Conservation (phyloP, 2,888 invertebrate genomes). For the Rhagium mordax region DNA sequence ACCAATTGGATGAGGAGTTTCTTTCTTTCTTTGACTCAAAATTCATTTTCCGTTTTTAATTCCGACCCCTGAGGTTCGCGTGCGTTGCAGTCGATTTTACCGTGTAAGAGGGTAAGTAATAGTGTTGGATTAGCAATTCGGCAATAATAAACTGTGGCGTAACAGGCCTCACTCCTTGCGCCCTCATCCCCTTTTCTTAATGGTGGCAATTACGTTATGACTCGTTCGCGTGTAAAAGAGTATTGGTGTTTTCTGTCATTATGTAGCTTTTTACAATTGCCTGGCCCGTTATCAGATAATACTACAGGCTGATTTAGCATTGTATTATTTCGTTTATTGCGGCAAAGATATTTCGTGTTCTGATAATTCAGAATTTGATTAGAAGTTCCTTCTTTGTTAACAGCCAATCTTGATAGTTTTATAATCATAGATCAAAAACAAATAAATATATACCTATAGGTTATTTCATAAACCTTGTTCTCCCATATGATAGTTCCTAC, state of each 20-base stretch:
- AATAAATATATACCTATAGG: too few relatives aligned
- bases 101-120: conserved; percentile 55
- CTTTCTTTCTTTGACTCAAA: too few relatives aligned
- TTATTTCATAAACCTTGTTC: too few relatives aligned
- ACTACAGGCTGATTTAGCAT: conserved; percentile 27
- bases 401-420: too few relatives aligned
- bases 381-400: not conserved
- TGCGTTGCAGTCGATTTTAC: conserved; percentile 24
- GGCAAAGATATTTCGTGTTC: not conserved
- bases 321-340: conserved; percentile 22
- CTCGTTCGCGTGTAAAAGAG: conserved; percentile 64
- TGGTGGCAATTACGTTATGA: conserved; percentile 68
- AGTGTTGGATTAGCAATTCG: conserved; percentile 64
- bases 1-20: too few relatives aligned
- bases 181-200: conserved; percentile 47
- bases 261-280: conserved; percentile 54
- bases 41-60: conserved; percentile 10
- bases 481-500: too few relatives aligned
- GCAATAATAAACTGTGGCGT: conserved; percentile 59
- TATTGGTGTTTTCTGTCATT: conserved; percentile 63
- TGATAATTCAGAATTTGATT: not conserved
- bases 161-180: conserved; percentile 45
- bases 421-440: too few relatives aligned
- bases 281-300: conserved; percentile 45
- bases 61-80: conserved; percentile 6